Percentiles rank a stretch among this genome's conserved stretches.
phyloP scores from a whole-genome alignment of 2,888 invertebrate species.

The Arge pagana region DNA sequence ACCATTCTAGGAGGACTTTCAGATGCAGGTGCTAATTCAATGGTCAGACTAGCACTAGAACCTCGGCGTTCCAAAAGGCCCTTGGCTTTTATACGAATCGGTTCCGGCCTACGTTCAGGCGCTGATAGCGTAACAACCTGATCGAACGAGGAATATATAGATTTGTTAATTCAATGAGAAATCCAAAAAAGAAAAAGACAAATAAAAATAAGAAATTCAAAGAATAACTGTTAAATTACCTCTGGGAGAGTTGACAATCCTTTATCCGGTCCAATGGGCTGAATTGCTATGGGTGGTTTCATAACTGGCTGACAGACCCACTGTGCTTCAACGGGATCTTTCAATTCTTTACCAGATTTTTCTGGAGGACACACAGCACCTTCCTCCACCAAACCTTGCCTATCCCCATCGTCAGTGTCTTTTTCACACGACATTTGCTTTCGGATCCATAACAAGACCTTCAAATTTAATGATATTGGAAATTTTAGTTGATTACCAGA shows the following conservation, averaged over 20 bases:
- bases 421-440: conserved; percentile 59
- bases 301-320: conserved; percentile 48
- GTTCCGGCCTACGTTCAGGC: conserved; percentile 55
- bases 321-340: conserved; percentile 47
- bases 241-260: conserved; percentile 41
- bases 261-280: conserved; percentile 32
- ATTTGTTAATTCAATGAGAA: background rate
- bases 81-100: conserved; percentile 64
- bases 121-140: conserved; percentile 45
- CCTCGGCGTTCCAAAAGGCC: conserved; percentile 83
- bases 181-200: background rate
- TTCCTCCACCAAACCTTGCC: conserved; percentile 55
- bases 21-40: conserved; percentile 66
- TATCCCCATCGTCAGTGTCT: conserved; percentile 54
- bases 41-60: conserved; percentile 87
- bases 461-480: no score
- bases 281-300: conserved; percentile 35
- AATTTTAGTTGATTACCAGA: no score
- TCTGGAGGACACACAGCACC: conserved; percentile 45
- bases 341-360: conserved; percentile 42
- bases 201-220: background rate
- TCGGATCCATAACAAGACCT: conserved; percentile 57
- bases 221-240: conserved; percentile 29
- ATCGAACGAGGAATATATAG: conserved; percentile 3
- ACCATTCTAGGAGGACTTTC: conserved; percentile 56